Evolutionary conservation across 2,888 invertebrate species (phyloP), one percentile per base, ranked within the genome.

Genomic region (Cataglyphis albicans): DNA sequence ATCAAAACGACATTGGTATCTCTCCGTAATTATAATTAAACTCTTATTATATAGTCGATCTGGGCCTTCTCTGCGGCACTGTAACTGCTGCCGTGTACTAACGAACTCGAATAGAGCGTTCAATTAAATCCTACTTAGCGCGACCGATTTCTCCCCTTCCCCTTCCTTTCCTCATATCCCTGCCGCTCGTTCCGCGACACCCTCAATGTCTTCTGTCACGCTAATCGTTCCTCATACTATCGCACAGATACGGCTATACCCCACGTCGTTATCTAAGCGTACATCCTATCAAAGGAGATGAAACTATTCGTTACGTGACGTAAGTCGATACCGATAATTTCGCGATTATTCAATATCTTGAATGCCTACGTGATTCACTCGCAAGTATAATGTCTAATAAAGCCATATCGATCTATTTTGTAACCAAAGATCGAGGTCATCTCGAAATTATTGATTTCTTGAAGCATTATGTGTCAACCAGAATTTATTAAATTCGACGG

Each of bases 101-200:
- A 93, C 91, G 91, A 93, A 92, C 91, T 92, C 89, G 90, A 92
- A 93, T 92, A 88, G 92, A 91, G 88, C 91, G 91, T 92, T 92
- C 92, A 91, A 92, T 93, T 93, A 93, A 93, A 93, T 91, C 91
- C 92, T 92, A 92, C 92, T 93, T 93, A 93, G 91, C 87, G 78
- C 82, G 78, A 78, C 82, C 84, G 76, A 86, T 89, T 52, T 72
- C 80, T 76, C 48, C 38, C 10, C 48, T 38, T 15, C 52, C 44
- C 3, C 52, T 2, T n/a, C 52, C 18, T 48, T 48, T 48, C 6
- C 18, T 1, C 5, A 52, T 52, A 44, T 44, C 18, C 15, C 1
- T 5, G 18, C 52, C 21, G 29, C 18, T 18, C 18, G 35, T 41
- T 72, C 61, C 63, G 80, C 73, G 41, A 83, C 61, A 25, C 80